Conservation (phyloP, 2,113 vertebrate species). For the Sprattus sprattus region DNA sequence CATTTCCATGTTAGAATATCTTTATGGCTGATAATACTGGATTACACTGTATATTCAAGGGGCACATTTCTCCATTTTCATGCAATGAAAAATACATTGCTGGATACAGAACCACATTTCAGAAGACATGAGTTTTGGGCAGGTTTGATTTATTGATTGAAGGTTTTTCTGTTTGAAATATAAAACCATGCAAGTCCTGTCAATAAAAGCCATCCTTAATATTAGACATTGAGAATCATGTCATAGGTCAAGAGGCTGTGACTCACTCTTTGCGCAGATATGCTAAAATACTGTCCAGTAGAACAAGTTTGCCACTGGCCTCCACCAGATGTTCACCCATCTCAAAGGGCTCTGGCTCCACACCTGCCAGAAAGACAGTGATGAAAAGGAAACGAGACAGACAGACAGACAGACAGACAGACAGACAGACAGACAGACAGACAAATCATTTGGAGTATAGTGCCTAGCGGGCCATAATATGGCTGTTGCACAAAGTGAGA, state of each 20-base stretch:
- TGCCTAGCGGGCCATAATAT: no score
- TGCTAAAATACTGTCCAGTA: slow-evolving; percentile 82
- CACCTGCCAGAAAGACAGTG: slow-evolving; percentile 67
- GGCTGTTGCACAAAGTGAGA: no score
- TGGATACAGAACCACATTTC: background rate
- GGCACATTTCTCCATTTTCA: no score
- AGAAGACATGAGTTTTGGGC: background rate
- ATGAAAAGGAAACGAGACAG: background rate
- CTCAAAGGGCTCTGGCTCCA: slow-evolving; percentile 92
- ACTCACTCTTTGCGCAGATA: slow-evolving; percentile 78
- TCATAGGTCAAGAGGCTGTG: background rate
- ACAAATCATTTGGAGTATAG: no score
- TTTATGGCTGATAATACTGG: no score
- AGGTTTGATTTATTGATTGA: no score
- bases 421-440: background rate
- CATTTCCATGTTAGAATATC: no score
- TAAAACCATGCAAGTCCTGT: background rate
- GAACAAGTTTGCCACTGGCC: slow-evolving; percentile 87
- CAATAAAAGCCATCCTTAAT: background rate
- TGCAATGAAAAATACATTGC: no score
- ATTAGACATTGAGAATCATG: no score
- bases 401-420: background rate
- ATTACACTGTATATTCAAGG: no score
- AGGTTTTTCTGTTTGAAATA: background rate
- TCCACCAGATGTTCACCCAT: slow-evolving; percentile 91